These are phyloP conservation scores for Otis tarda DNA, from an alignment of 2,113 vertebrate species.

Conservation along the genomic window DNA sequence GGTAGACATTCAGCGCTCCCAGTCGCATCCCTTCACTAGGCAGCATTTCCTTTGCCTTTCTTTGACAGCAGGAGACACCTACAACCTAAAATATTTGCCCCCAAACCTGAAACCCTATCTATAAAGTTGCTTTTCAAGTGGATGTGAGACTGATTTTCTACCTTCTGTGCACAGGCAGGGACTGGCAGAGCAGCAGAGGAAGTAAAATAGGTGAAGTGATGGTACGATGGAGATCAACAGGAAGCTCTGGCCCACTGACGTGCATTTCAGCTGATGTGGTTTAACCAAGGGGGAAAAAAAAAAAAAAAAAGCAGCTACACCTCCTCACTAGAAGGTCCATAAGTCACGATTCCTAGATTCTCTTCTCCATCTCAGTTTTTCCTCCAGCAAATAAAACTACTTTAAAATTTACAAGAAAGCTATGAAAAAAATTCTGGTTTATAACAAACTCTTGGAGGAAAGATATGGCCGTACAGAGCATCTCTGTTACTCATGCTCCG, in stretches of 20 bases:
- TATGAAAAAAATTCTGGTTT: not conserved
- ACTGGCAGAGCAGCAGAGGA: not conserved
- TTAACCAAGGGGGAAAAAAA: not conserved
- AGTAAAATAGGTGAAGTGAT: not conserved
- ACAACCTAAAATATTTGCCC: not conserved
- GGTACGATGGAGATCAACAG: not conserved
- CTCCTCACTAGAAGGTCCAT: not conserved
- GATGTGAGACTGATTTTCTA: not conserved
- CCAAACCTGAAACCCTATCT: not conserved
- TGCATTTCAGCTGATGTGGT: not conserved
- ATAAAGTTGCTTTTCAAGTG: not conserved
- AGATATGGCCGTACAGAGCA: not conserved
- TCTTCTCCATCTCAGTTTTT: not conserved
- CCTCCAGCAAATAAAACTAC: not conserved
- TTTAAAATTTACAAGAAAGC: not conserved
- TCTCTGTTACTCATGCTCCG: not conserved
- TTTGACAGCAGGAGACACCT: not conserved
- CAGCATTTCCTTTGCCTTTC: not conserved
- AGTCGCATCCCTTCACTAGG: not conserved
- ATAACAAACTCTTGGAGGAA: not conserved
- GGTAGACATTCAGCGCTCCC: not conserved
- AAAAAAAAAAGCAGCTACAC: not conserved
- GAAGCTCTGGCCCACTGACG: not conserved
- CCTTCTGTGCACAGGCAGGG: not conserved
- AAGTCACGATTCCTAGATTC: not conserved